phyloP scores from a whole-genome alignment of 2,113 vertebrate genomes.

The Pogonocichla stellata region DNA sequence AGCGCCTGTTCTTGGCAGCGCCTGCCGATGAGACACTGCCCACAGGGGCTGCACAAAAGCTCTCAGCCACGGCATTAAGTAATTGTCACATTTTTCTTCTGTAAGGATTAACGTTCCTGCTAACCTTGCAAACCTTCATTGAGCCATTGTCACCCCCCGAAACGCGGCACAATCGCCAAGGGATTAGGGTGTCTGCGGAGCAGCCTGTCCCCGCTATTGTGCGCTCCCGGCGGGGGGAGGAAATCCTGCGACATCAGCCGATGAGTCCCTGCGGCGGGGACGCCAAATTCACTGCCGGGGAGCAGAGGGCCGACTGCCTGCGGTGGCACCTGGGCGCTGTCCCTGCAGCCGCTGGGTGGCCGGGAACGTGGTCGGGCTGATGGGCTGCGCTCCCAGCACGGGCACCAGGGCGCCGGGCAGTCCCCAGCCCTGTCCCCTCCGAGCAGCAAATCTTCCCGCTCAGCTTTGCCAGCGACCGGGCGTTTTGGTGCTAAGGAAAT shows the following conservation, averaged over 20 bases:
- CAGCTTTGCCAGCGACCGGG: accelerated
- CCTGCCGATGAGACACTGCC: not conserved
- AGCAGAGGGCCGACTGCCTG: accelerated
- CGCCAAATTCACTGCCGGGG: not conserved
- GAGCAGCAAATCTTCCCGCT: not conserved
- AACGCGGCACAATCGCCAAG: slow-evolving; percentile 64
- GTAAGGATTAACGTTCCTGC: slow-evolving; percentile 74
- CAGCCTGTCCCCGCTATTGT: slow-evolving; percentile 72
- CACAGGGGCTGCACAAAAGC: slow-evolving; percentile 28
- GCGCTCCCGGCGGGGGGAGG: slow-evolving; percentile 42
- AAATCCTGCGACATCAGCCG: slow-evolving; percentile 65
- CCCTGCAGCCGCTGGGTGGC: not conserved
- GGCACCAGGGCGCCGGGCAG: not conserved
- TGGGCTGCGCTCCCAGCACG: not conserved
- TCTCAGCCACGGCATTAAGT: slow-evolving; percentile 48
- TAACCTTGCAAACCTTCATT: slow-evolving; percentile 72
- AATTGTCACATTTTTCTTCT: slow-evolving; percentile 67
- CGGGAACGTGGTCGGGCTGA: not conserved
- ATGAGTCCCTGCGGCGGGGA: not conserved
- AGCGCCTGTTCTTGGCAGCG: not conserved
- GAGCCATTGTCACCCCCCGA: slow-evolving; percentile 64
- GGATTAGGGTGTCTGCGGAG: slow-evolving; percentile 77
- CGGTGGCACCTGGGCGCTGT: not conserved
- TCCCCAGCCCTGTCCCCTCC: not conserved
- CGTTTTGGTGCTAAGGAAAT: not conserved